Evolutionary conservation across 2,797 vertebrate species (phyloP).

Genomic region (Pachyuromys duprasi): DNA sequence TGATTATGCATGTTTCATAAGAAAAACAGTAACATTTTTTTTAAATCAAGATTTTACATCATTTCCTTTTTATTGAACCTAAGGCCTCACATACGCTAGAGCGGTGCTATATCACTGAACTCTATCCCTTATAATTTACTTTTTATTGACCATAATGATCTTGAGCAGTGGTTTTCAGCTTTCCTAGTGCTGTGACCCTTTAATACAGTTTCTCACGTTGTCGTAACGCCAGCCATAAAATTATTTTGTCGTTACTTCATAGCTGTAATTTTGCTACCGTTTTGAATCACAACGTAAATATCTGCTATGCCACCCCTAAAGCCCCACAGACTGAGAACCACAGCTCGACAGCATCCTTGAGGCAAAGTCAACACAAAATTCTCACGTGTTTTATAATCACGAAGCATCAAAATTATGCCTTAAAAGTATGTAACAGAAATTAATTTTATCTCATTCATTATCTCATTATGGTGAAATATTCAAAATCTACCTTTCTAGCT

Average conservation of each 20-base stretch:
- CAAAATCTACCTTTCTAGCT: background rate
- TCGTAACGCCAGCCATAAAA: background rate
- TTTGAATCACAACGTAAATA: background rate
- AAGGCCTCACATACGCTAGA: background rate
- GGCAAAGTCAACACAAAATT: constrained; percentile 3
- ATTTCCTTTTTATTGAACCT: background rate
- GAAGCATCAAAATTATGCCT: background rate
- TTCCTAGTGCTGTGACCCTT: no score
- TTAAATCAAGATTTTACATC: background rate
- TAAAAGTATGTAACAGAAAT: background rate
- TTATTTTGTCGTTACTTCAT: background rate
- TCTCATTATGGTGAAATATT: background rate
- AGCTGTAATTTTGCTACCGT: background rate
- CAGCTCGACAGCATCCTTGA: background rate
- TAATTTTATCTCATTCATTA: background rate
- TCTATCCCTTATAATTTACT: background rate
- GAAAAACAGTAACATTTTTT: background rate
- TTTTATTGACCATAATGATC: constrained; percentile 11
- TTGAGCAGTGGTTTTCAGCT: background rate
- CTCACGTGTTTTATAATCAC: background rate
- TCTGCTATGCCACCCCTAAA: background rate
- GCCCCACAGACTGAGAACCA: background rate
- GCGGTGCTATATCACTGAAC: background rate
- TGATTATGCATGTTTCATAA: background rate
- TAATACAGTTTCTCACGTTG: background rate